Percentiles rank a stretch among this genome's conserved stretches.
Evolutionary conservation across 1,140 invertebrate genomes (phyloP).

Genomic region (Platyscapa corneri): DNA sequence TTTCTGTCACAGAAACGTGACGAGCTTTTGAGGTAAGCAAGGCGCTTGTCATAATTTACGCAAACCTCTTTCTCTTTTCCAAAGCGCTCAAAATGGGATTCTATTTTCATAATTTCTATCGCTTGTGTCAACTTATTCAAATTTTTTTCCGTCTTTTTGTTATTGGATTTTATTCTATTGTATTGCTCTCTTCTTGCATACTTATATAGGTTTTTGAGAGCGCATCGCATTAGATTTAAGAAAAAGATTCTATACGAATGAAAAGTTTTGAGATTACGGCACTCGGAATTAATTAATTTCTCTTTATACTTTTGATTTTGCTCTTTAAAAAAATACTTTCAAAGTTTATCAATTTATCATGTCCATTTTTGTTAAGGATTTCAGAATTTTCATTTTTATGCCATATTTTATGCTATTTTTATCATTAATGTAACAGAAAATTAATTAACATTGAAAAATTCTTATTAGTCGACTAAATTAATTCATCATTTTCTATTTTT

Average conservation of each 20-base stretch:
- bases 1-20: constrained; percentile 34
- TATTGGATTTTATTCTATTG: not conserved
- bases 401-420: too few species aligned
- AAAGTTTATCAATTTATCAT: too few species aligned
- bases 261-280: not conserved
- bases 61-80: not conserved
- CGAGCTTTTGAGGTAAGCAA: constrained; percentile 44
- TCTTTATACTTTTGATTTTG: too few species aligned
- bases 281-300: too few species aligned
- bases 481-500: too few species aligned
- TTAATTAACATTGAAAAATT: too few species aligned
- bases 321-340: too few species aligned
- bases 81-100: not conserved
- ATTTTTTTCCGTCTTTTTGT: not conserved
- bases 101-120: not conserved
- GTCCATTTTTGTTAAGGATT: too few species aligned
- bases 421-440: too few species aligned
- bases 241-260: not conserved
- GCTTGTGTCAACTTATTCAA: not conserved
- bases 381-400: too few species aligned
- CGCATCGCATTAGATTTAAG: not conserved
- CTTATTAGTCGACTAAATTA: too few species aligned
- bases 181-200: not conserved
- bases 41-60: constrained; percentile 42
- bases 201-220: constrained; percentile 42